Evolutionary conservation across 2,797 vertebrate genomes (phyloP), one percentile per base, ranked within the genome.

Genomic region (Coracias cyanogaster): DNA sequence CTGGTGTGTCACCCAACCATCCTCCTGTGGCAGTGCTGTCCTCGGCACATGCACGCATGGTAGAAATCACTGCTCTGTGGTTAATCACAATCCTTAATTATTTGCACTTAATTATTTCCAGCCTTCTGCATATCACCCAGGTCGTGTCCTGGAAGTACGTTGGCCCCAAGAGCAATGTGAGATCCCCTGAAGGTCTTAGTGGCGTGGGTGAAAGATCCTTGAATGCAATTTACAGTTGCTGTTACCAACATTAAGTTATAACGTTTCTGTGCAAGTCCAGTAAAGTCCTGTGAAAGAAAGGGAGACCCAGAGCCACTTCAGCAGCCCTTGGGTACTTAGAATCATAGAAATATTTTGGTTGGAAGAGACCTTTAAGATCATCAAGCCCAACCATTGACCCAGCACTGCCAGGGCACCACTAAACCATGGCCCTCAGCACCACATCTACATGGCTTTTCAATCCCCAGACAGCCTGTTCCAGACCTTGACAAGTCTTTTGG

Each of bases 41-140:
- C 14, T 1, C 3, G 60, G 17, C 26, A 52, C 33, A 20, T 14
- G 9, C 10, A 33, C 0, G 1, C 46, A 15, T 8, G 4, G 18
- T n/a, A 33, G 66, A 45, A 80, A 55, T 39, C 60, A 3, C 64
- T 49, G 11, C 17, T 45, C 22, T 45, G 24, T 10, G 25, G 24
- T 70, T 74, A 89, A 65, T 55, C 10, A 39, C 15, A 51, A 11
- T 5, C 52, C 17, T n/a, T 26, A 25, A n/a, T 33, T 13, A 8
- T 65, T 66, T 62, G 26, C 11, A 14, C 20, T 10, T 37, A 37
- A 37, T 37, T 37, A 37, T 37, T 49, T 65, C 39, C 37, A 62
- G 28, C 11, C 71, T 35, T 29, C 43, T 74, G 41, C 35, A 6
- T 29, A 41, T 69, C 70, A 72, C 15, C 17, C 28, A 79, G 54